Percentiles rank a stretch among this genome's conserved stretches.
Conservation (phyloP, 2,797 vertebrate genomes). For the Gypaetus barbatus region DNA sequence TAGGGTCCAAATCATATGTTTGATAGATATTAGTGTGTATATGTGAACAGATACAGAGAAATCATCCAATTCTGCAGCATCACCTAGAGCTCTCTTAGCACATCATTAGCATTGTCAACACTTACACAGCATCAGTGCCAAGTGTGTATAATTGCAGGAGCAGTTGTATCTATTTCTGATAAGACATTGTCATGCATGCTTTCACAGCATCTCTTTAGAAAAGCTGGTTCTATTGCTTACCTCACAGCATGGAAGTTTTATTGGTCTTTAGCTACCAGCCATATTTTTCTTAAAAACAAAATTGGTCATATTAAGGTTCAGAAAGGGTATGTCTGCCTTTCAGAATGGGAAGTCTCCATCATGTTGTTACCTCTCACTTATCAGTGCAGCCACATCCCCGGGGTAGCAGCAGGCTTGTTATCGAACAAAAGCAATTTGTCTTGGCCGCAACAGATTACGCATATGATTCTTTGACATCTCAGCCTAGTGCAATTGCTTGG, state of each 20-base stretch:
- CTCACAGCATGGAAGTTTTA: background rate
- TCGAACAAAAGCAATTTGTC: constrained; percentile 6
- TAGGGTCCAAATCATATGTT: background rate
- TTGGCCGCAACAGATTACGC: constrained; percentile 16
- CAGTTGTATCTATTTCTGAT: background rate
- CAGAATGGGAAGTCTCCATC: background rate
- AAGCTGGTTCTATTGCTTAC: background rate
- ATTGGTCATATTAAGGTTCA: background rate
- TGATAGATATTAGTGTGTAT: background rate
- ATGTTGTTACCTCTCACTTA: background rate
- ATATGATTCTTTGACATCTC: constrained; percentile 1
- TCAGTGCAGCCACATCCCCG: background rate
- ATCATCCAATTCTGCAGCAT: background rate
- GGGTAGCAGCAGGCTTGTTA: background rate
- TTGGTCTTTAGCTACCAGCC: background rate
- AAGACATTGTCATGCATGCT: background rate
- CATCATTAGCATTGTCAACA: background rate
- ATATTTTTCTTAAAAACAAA: background rate
- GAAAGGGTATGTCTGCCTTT: background rate
- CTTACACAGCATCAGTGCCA: background rate
- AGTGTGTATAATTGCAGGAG: background rate
- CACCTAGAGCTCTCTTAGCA: background rate
- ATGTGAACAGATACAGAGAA: background rate
- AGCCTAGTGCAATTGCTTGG: background rate
- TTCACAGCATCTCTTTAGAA: background rate